Conservation (phyloP, 2,113 vertebrate species). For the Ammodramus savannarum region DNA sequence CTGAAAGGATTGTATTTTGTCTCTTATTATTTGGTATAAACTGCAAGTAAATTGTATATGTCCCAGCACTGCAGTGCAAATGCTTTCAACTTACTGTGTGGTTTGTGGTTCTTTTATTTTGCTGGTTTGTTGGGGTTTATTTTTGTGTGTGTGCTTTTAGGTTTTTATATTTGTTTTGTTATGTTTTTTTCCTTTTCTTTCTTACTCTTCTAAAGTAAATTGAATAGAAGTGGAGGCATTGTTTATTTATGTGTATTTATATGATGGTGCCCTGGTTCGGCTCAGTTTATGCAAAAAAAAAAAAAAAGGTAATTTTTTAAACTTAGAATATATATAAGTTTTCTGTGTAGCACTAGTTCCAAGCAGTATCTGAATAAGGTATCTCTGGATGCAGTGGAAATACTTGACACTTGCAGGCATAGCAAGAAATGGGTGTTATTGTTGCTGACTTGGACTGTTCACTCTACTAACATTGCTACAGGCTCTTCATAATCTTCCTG, state of each 20-base stretch:
- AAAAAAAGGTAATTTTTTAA: background rate
- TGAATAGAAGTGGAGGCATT: background rate
- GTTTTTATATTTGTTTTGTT: background rate
- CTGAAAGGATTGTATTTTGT: background rate
- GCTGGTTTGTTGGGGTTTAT: background rate
- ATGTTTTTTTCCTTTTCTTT: background rate
- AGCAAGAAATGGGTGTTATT: background rate
- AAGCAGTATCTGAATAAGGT: background rate
- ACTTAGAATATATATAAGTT: background rate
- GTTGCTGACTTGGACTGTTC: background rate
- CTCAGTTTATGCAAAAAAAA: background rate
- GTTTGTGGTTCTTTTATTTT: background rate
- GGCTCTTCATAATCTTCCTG: background rate
- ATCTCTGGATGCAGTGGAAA: background rate
- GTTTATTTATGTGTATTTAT: background rate
- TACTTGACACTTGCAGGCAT: background rate
- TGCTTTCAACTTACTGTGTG: background rate
- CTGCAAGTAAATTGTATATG: background rate
- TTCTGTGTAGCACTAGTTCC: background rate
- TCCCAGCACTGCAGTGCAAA: background rate
- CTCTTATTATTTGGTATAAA: background rate
- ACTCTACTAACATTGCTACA: background rate
- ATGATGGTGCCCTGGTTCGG: background rate
- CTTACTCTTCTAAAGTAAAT: background rate
- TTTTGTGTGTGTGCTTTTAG: background rate